Conservation (phyloP, 1,140 invertebrate species). For the Pissodes strobi region DNA sequence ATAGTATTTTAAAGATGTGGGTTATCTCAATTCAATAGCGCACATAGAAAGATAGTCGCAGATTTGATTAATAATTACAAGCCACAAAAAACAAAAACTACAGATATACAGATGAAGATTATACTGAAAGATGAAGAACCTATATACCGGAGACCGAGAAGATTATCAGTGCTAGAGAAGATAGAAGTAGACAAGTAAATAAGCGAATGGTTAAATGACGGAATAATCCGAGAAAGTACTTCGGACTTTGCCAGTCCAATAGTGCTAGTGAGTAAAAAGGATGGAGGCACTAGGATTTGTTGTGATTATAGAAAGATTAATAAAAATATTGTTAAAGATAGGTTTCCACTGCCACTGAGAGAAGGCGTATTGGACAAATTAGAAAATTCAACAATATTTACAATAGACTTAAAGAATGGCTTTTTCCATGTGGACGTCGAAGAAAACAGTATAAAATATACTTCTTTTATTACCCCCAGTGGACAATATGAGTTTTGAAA, state of each 20-base stretch:
- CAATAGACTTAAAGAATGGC: slow-evolving; percentile 50
- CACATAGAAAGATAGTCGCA: neutral
- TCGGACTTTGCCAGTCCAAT: slow-evolving; percentile 55
- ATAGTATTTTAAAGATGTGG: no score
- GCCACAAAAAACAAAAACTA: neutral
- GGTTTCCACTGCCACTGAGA: slow-evolving; percentile 44
- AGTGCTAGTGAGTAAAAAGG: neutral
- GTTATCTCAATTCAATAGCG: no score
- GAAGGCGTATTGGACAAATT: slow-evolving; percentile 39
- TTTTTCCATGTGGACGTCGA: slow-evolving; percentile 48
- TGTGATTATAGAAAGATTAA: slow-evolving; percentile 60
- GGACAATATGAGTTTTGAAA: slow-evolving; percentile 46
- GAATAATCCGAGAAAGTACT: no score
- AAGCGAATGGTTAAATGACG: slow-evolving; percentile 32
- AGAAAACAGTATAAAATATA: slow-evolving; percentile 42
- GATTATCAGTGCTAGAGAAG: slow-evolving; percentile 43
- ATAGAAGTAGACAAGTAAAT: no score
- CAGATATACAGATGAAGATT: slow-evolving; percentile 24
- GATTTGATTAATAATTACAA: neutral
- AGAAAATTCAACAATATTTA: slow-evolving; percentile 28
- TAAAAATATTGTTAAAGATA: slow-evolving; percentile 45
- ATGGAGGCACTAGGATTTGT: slow-evolving; percentile 53
- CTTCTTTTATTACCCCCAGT: slow-evolving; percentile 38
- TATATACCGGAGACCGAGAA: slow-evolving; percentile 45
- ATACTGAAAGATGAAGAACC: slow-evolving; percentile 36